A percentile compares a stretch with the other conserved stretches of the same genome.
Evolutionary conservation across 2,797 vertebrate species (phyloP).

Genomic region (Chaetophractus vellerosus): DNA sequence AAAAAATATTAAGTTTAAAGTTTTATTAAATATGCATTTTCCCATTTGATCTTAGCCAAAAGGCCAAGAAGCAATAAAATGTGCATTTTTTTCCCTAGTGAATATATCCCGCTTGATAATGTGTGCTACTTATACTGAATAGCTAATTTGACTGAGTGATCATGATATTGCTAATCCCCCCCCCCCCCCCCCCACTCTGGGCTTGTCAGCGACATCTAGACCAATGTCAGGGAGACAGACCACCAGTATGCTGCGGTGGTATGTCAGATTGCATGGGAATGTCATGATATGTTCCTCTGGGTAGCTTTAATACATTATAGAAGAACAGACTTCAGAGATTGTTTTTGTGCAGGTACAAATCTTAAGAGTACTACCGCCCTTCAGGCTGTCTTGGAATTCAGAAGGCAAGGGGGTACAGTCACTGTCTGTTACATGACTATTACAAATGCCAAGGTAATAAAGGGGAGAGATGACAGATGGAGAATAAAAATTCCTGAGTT

Average conservation of each 20-base stretch:
- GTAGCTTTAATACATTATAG: neutral
- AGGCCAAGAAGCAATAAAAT: too few species aligned
- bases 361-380: neutral
- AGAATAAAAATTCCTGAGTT: neutral
- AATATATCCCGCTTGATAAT: neutral
- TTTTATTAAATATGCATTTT: slow-evolving; percentile 31
- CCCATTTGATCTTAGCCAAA: too few species aligned
- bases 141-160: neutral
- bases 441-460: slow-evolving; percentile 13
- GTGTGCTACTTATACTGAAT: neutral
- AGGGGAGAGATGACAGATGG: neutral
- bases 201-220: neutral
- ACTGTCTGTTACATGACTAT: neutral
- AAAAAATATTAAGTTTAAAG: neutral
- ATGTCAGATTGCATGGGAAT: neutral
- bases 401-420: neutral
- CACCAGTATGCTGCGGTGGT: neutral
- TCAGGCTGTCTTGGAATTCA: neutral
- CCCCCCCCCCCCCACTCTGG: neutral
- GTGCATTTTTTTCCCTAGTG: neutral
- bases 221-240: neutral
- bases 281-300: neutral
- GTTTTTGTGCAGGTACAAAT: neutral
- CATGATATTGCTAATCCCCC: slow-evolving; percentile 12
- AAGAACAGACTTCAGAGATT: neutral